Conservation (phyloP, 2,113 vertebrate genomes). For the Kobus ellipsiprymnus region DNA sequence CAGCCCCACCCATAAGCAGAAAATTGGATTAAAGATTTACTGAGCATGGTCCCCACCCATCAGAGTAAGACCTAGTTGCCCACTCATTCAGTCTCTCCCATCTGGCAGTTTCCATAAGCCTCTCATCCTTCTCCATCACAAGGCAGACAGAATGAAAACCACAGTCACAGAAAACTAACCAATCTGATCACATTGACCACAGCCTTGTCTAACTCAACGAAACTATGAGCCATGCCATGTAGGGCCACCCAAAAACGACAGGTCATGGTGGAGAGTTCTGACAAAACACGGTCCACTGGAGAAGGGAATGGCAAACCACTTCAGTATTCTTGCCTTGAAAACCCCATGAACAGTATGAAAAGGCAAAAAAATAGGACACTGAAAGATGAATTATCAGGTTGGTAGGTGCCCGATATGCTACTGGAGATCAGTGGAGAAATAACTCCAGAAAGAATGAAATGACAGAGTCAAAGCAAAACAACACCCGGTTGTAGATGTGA, state of each 20-base stretch:
- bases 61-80: background rate
- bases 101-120: background rate
- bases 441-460: background rate
- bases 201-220: background rate
- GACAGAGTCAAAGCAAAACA: background rate
- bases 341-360: background rate
- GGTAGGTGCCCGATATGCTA: background rate
- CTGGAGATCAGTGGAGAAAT: background rate
- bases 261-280: background rate
- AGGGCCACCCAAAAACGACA: background rate
- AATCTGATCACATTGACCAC: background rate
- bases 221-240: background rate
- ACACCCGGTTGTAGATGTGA: background rate
- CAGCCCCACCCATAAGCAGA: background rate
- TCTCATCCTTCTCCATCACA: background rate
- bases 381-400: background rate
- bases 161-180: background rate
- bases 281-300: background rate
- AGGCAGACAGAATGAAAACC: background rate
- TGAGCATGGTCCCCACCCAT: background rate
- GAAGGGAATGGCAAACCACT: background rate
- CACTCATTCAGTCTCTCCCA: background rate
- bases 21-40: background rate
- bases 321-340: background rate
- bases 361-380: background rate